Conservation (phyloP, 2,888 invertebrate species). For the Heliconius ismenius region DNA sequence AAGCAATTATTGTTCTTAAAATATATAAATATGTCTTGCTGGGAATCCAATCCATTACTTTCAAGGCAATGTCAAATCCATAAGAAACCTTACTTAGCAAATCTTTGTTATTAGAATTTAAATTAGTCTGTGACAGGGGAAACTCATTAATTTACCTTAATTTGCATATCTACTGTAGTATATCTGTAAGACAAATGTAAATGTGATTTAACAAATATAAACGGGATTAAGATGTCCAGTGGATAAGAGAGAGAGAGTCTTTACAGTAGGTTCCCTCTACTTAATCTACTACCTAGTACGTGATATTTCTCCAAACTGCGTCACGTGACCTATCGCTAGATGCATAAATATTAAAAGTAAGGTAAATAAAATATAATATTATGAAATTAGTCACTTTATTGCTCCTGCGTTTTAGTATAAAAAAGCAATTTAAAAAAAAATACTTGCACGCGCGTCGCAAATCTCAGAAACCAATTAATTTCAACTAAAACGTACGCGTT, state of each 20-base stretch:
- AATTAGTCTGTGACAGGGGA: conserved; percentile 9
- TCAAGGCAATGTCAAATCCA: not conserved
- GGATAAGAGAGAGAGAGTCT: not conserved
- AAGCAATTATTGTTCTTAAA: not conserved
- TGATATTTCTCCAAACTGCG: too few species aligned
- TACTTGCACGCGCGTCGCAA: conserved; percentile 24
- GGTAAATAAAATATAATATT: too few species aligned
- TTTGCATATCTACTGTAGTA: conserved; percentile 9
- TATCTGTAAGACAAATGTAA: conserved; percentile 24
- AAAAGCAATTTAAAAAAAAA: conserved; percentile 27
- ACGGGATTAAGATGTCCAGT: not conserved
- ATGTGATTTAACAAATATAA: not conserved
- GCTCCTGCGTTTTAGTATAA: too few species aligned
- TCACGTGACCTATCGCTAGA: too few species aligned
- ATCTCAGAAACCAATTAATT: conserved; percentile 33
- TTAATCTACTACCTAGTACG: too few species aligned
- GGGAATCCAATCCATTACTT: not conserved
- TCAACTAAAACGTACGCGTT: conserved; percentile 14
- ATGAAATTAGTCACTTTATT: too few species aligned
- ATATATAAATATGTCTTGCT: not conserved
- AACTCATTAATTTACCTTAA: conserved; percentile 22
- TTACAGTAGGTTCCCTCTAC: too few species aligned
- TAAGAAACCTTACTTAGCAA: not conserved
- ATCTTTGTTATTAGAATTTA: conserved; percentile 9
- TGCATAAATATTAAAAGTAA: too few species aligned